Evolutionary conservation across 2,113 vertebrate species (phyloP).

Genomic region (Dipodomys spectabilis): DNA sequence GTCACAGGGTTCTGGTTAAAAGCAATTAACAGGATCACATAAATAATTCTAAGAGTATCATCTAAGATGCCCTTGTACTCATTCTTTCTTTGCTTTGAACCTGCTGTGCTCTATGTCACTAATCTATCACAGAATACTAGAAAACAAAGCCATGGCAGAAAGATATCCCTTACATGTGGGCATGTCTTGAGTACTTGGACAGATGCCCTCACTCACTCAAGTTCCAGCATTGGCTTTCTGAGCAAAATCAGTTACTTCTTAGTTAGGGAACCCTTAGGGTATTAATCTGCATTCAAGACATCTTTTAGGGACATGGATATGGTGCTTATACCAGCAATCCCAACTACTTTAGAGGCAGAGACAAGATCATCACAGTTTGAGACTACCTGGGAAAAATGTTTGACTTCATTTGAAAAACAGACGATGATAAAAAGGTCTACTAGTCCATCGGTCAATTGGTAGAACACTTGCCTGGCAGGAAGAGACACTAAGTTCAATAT

Average conservation of each 20-base stretch:
- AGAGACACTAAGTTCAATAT: too few relatives aligned
- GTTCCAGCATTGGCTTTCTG: slow-evolving; percentile 23
- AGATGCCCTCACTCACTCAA: slow-evolving; percentile 53
- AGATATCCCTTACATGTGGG: slow-evolving; percentile 56
- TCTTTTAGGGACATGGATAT: neutral
- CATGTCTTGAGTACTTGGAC: slow-evolving; percentile 58
- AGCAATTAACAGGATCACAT: neutral
- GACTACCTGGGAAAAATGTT: too few relatives aligned
- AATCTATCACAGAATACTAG: slow-evolving; percentile 40
- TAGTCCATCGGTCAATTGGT: too few relatives aligned
- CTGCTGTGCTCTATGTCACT: slow-evolving; percentile 31
- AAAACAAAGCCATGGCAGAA: slow-evolving; percentile 58
- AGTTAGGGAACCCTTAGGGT: neutral
- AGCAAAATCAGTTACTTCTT: slow-evolving; percentile 5
- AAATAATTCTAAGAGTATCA: slow-evolving; percentile 27
- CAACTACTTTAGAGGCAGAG: too few relatives aligned
- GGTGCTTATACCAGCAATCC: too few relatives aligned
- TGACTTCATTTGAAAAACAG: too few relatives aligned
- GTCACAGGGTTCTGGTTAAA: neutral
- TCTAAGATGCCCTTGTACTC: neutral
- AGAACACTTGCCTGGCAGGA: too few relatives aligned
- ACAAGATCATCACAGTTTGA: too few relatives aligned
- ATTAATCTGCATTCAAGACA: neutral
- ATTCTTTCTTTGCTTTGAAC: slow-evolving; percentile 5
- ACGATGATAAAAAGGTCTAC: too few relatives aligned